Percentiles rank a stretch among this genome's conserved stretches.
These are phyloP conservation scores for Menura novaehollandiae DNA, from an alignment of 2,113 vertebrate species.

Conservation along the genomic window DNA sequence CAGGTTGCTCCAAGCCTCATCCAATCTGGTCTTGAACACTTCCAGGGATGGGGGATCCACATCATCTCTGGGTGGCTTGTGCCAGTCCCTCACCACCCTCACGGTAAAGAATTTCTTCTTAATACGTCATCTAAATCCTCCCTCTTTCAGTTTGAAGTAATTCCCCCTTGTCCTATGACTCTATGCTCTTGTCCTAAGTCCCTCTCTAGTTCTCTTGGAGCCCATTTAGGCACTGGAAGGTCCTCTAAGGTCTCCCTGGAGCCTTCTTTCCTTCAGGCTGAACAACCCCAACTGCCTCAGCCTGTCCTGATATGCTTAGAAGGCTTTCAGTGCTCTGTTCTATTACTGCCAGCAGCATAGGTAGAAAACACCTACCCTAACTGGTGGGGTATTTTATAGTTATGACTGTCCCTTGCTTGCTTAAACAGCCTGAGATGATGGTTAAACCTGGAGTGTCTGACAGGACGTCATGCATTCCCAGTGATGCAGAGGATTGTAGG, in stretches of 20 bases:
- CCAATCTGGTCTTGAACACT: background rate
- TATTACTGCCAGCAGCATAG: background rate
- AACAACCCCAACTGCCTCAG: background rate
- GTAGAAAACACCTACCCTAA: background rate
- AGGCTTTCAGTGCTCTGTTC: background rate
- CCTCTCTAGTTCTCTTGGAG: background rate
- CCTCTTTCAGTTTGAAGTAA: background rate
- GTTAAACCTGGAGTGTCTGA: background rate
- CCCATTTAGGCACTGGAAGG: background rate
- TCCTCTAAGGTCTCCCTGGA: fast-evolving
- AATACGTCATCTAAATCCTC: background rate
- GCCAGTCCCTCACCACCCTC: background rate
- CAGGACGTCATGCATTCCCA: fast-evolving
- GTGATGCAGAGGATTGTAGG: background rate
- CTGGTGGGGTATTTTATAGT: background rate
- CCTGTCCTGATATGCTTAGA: background rate
- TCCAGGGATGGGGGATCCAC: background rate
- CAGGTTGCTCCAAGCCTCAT: background rate
- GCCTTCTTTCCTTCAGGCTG: background rate
- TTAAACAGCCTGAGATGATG: background rate
- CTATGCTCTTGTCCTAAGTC: no score
- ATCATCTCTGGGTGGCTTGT: fast-evolving
- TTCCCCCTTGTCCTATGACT: background rate
- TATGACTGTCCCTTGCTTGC: background rate
- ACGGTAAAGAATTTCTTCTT: background rate